Percentiles rank a stretch among this genome's conserved stretches.
These are phyloP conservation scores for Nasonovia ribisnigri DNA, from an alignment of 2,888 invertebrate species.

Conservation along the genomic window DNA sequence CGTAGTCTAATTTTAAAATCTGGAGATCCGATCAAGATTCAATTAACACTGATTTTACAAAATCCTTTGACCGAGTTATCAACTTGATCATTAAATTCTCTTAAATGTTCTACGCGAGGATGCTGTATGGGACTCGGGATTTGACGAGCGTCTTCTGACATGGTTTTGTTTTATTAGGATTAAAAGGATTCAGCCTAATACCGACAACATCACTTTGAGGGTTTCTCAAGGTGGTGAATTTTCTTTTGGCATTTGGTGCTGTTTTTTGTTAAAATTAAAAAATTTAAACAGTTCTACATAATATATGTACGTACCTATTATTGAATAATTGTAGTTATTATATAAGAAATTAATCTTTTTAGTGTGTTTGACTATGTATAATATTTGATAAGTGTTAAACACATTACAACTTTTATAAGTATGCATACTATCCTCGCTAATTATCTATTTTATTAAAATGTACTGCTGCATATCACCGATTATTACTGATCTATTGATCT, in stretches of 20 bases:
- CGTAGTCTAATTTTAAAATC: neutral
- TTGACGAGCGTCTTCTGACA: neutral
- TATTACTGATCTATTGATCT: neutral
- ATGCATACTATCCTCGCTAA: neutral
- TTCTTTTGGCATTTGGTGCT: neutral
- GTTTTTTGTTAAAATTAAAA: neutral
- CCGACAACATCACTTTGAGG: neutral
- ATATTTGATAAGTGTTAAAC: neutral
- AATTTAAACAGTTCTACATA: neutral
- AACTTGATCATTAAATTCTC: neutral
- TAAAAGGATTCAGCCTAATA: neutral
- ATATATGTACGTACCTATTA: neutral
- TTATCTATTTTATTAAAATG: neutral
- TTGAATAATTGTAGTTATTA: neutral
- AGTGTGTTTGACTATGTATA: neutral
- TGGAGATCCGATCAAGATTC: neutral
- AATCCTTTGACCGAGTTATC: neutral
- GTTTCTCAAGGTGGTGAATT: neutral
- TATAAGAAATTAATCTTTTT: neutral
- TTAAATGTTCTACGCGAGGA: too few species aligned
- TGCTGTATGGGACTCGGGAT: neutral
- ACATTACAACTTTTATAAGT: neutral
- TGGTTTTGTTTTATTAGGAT: neutral
- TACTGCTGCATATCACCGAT: neutral
- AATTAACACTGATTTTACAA: neutral